Base-by-base conservation (phyloP, 2,113 vertebrate species). In the Lipotes vexillifer region DNA sequence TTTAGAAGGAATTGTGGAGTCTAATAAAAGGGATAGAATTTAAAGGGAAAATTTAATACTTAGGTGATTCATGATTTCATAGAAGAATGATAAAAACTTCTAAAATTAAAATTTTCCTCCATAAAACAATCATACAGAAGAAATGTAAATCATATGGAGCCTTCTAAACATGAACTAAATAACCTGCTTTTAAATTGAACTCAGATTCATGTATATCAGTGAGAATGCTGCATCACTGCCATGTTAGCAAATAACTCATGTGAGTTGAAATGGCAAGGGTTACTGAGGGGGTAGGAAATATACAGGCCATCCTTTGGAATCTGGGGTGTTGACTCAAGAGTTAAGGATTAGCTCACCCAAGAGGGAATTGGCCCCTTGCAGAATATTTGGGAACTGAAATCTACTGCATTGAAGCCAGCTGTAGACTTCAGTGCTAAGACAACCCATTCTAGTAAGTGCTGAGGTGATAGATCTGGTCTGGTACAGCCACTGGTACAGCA, bases 21-120 rank as follows among this genome's bases (percentile, higher is more conserved):
- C n/a, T 63, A 29, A 59, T 59, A 49, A 84, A 69, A 93, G 3
- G 18, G 2, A 59, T 18, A 83, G 36, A 57, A 55, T 91, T 14
- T 29, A 65, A 68, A 84, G 63, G 17, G 46, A 88, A 94, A n/a
- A 31, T 33, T 80, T 87, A 65, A 80, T 71, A 69, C 80, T 52
- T 74, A 78, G 13, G 7, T 83, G 41, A 80, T 63, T 91, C 44
- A 81, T 11, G 94, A 63, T 27, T n/a, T 69, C 69, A 66, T 20
- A 31, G 18, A 69, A 78, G 49, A 84, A 83, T 27, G 23, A 75
- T 46, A 44, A 65, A 92, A 57, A 41, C 41, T 83, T 72, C 41
- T 36, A 44, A 71, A 87, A 74, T 46, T 31, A 87, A 71, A 86
- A 68, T 88, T 41, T 69, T 81, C 33, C 52, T 84, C 71, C 52